Evolutionary conservation across 2,888 invertebrate species (phyloP), one percentile per base, ranked within the genome.

Genomic region (Bhutanitis thaidina): DNA sequence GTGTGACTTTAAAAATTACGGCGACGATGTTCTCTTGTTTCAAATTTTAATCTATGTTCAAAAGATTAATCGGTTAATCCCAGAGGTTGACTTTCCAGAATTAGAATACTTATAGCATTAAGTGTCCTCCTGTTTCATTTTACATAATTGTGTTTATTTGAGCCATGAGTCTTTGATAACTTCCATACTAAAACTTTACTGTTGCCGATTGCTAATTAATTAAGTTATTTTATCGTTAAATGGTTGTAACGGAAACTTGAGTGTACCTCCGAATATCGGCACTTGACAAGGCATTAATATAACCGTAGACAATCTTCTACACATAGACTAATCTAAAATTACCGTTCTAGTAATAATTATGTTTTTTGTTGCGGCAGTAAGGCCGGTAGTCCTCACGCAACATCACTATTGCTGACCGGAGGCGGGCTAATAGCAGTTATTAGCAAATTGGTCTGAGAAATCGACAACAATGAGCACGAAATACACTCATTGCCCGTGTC

Each of bases 301-400:
- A 76, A 80, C 82, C 80, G 80, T 80, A 77, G 63, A 60, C 71
- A 65, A 69, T 75, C 71, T 67, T 68, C 71, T 67, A 68, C 58
- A 59, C 60, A 69, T 70, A 65, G 76, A 76, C 76, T 76, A 76
- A 85, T 84, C 79, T 72, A 69, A 69, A 79, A 77, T 79, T 84
- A 85, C 84, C 84, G 87, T 85, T 87, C 80, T 77, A 67, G 73
- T 69, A 77, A 81, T 85, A 85, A 85, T 86, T 83, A 81, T 69
- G 64, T 80, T 81, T 84, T 82, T 71, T 20, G 2, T 72, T 57
- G 60, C 55, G 59, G 62, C 61, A 59, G 67, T 71, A 77, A 79
- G 69, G 79, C 77, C 75, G 69, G 80, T 76, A 80, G 85, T 79
- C 71, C 66, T 66, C 81, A 77, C 77, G 78, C 79, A 74, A 77